phyloP scores from a whole-genome alignment of 1,140 invertebrate species.

The Bicyclus anynana region DNA sequence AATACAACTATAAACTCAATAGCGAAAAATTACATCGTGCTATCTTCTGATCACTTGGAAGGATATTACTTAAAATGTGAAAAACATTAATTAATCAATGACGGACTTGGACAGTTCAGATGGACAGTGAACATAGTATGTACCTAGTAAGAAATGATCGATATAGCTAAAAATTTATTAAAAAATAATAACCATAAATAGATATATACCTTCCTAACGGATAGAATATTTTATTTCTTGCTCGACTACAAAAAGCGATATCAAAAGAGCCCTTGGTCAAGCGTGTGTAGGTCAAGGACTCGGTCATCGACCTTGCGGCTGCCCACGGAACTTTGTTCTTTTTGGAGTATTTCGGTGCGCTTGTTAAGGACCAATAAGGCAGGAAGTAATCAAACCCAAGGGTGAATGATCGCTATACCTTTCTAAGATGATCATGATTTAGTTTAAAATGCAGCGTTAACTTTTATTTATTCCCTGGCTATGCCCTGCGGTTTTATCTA shows the following conservation, averaged over 20 bases:
- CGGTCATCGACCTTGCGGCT: conserved; percentile 40
- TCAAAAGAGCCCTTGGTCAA: conserved; percentile 6
- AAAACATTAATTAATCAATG: too few relatives aligned
- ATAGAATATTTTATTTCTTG: not conserved
- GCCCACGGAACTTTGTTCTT: conserved; percentile 4
- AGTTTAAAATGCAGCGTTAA: not conserved
- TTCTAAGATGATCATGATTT: not conserved
- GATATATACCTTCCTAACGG: too few relatives aligned
- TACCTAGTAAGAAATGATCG: too few relatives aligned
- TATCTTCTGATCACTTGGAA: too few relatives aligned
- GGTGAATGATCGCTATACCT: not conserved
- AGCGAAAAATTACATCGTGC: too few relatives aligned
- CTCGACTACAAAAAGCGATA: not conserved
- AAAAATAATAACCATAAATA: not conserved
- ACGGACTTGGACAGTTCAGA: too few relatives aligned
- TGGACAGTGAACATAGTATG: too few relatives aligned
- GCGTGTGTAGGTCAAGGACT: conserved; percentile 45
- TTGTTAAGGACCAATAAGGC: conserved; percentile 8
- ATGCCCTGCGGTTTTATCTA: too few relatives aligned
- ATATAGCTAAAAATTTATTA: too few relatives aligned
- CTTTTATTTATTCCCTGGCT: not conserved
- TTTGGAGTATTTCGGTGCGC: conserved; percentile 14
- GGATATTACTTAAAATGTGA: too few relatives aligned
- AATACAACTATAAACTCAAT: too few relatives aligned
- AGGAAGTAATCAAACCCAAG: conserved; percentile 5